Base-by-base conservation (phyloP, 2,797 vertebrate species). In the Neoniphon sammara region DNA sequence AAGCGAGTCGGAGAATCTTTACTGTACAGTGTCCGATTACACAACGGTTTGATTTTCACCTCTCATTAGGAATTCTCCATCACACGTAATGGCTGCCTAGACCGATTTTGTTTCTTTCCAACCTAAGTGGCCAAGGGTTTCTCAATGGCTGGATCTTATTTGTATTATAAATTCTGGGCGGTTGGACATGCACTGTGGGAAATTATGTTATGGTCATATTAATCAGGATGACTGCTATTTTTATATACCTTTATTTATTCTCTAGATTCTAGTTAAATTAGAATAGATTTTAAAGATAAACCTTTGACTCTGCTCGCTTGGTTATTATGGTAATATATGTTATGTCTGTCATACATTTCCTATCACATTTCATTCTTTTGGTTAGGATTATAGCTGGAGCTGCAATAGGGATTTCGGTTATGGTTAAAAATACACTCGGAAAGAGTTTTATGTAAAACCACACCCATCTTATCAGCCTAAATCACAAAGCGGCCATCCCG, bases 21-120 rank as follows among this genome's bases (percentile, higher is more conserved):
- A 95, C 89, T 89, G 91, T 94, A 94, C 89, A 93, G 94, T 92
- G 88, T 95, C 91, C 75, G 55, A 78, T 94, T 95, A 94, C 94
- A 90, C 87, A 70, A 84, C 70, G 80, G 88, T 87, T 93, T 87
- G 87, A 93, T 93, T 93, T 91, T 92, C 88, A 83, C 65, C 90
- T 91, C 93, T 93, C 93, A 93, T 94, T 94, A 95, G 90, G 88
- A 86, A 85, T 93, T 88, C 87, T 90, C 65, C 82, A 74, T 91
- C 75, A 69, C 77, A 79, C 78, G 79, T 80, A 88, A 87, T 74
- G 60, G 72, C 84, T 64, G 80, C 73, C 79, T 70, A 59, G 67
- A 39, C 47, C 80, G 36, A 54, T 18, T 49, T 31, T 23, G 39
- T 82, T 72, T 60, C 68, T 85, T 81, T 77, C 52, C 60, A 66